These are phyloP conservation scores for Drosophila subobscura DNA, from an alignment of 1,140 invertebrate species.

Conservation along the genomic window DNA sequence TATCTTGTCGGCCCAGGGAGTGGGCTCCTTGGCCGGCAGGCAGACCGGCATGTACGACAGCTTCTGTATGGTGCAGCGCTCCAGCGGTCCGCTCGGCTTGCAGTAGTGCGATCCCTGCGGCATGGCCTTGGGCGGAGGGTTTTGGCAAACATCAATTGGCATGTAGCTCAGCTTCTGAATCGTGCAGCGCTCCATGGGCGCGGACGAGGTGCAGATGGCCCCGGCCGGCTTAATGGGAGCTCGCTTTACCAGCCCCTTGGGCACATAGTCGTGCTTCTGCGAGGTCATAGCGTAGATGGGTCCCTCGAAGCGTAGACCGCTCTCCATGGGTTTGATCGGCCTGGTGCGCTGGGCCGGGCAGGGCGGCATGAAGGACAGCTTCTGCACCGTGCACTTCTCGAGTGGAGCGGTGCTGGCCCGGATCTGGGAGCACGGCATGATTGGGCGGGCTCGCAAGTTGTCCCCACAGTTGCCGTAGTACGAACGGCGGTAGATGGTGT, in stretches of 20 bases:
- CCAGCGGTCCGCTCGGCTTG: constrained; percentile 81
- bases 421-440: constrained; percentile 80
- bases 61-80: constrained; percentile 85
- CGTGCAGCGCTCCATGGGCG: constrained; percentile 85
- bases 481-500: constrained; percentile 86
- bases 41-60: constrained; percentile 86
- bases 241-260: constrained; percentile 85
- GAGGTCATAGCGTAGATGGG: constrained; percentile 89
- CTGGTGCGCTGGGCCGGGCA: constrained; percentile 81
- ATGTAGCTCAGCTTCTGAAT: constrained; percentile 85
- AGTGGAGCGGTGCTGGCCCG: constrained; percentile 80
- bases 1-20: constrained; percentile 84
- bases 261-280: constrained; percentile 89
- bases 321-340: constrained; percentile 71
- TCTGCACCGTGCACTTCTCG: constrained; percentile 84
- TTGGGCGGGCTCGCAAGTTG: constrained; percentile 63
- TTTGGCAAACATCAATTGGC: constrained; percentile 83
- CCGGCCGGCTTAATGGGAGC: constrained; percentile 84
- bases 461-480: constrained; percentile 83
- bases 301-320: constrained; percentile 84
- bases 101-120: constrained; percentile 81
- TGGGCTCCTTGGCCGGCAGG: constrained; percentile 83
- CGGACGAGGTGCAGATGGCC: constrained; percentile 85
- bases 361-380: constrained; percentile 85
- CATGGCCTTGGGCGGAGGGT: constrained; percentile 82